phyloP scores from a whole-genome alignment of 2,113 vertebrate genomes.

The Paramisgurnus dabryanus region DNA sequence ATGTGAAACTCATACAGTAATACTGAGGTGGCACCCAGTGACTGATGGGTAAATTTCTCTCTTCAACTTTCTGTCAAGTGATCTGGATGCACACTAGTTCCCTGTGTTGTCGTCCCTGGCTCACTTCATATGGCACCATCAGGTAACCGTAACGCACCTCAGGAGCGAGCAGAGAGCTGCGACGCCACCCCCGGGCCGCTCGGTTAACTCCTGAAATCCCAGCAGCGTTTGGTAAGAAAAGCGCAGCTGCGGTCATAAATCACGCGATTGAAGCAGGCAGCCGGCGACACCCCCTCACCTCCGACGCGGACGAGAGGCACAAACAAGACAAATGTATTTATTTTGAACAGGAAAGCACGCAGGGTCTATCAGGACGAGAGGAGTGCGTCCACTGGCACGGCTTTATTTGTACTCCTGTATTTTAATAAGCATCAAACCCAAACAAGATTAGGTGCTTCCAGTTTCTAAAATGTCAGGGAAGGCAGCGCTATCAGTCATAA shows the following conservation, averaged over 20 bases:
- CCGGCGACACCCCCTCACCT: slow-evolving; percentile 68
- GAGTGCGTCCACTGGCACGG: slow-evolving; percentile 65
- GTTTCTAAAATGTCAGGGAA: slow-evolving; percentile 80
- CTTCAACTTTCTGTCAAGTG: neutral
- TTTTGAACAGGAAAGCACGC: slow-evolving; percentile 72
- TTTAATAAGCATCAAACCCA: slow-evolving; percentile 82
- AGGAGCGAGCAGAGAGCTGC: too few species aligned
- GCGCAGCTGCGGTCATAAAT: slow-evolving; percentile 68
- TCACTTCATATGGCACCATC: neutral
- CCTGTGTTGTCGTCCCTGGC: too few species aligned
- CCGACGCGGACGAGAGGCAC: slow-evolving; percentile 62
- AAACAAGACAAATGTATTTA: slow-evolving; percentile 81
- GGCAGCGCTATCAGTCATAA: slow-evolving; percentile 82
- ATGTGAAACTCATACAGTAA: too few species aligned
- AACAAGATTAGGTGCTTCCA: slow-evolving; percentile 82
- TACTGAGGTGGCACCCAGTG: too few species aligned
- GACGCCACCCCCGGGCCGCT: neutral
- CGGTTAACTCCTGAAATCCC: slow-evolving; percentile 58
- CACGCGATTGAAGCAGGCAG: slow-evolving; percentile 68
- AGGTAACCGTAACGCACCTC: neutral
- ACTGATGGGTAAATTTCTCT: neutral
- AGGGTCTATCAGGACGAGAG: slow-evolving; percentile 72
- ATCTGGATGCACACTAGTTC: too few species aligned
- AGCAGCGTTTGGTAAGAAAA: neutral
- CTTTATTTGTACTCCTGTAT: slow-evolving; percentile 73